phyloP scores from a whole-genome alignment of 2,797 vertebrate genomes.

The Pseudocheirus occidentalis region DNA sequence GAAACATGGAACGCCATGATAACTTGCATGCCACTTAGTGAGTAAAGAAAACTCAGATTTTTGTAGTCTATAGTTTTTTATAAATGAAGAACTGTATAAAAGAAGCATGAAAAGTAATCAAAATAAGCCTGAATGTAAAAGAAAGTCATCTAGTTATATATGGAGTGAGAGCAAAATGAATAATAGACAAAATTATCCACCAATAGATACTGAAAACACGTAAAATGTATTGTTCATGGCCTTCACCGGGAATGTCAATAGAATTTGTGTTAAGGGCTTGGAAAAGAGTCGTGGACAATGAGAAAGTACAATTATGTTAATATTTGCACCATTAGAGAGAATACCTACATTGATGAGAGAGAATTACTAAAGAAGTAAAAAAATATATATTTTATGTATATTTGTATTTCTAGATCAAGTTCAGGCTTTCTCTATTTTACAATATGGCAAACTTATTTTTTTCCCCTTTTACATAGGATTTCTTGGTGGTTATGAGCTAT shows the following conservation, averaged over 20 bases:
- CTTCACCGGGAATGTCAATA: background rate
- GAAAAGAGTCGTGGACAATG: background rate
- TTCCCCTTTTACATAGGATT: constrained; percentile 4
- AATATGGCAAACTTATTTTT: background rate
- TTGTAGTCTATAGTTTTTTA: background rate
- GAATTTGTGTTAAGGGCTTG: background rate
- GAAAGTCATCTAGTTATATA: background rate
- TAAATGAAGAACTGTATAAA: background rate
- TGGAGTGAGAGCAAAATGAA: background rate
- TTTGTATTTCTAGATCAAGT: constrained; percentile 23
- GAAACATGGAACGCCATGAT: background rate
- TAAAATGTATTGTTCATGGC: background rate
- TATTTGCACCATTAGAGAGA: background rate
- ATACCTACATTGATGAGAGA: background rate
- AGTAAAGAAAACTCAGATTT: background rate
- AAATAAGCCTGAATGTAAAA: background rate
- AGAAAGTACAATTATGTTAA: background rate
- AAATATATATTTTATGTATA: background rate
- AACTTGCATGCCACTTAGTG: background rate
- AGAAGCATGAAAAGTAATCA: background rate
- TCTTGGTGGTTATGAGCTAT: constrained; percentile 21
- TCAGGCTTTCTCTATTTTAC: background rate
- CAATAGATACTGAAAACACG: background rate
- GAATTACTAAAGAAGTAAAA: too few relatives aligned
- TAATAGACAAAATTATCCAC: background rate